Base-by-base conservation (phyloP, 2,888 invertebrate genomes). In the Xestia sexstrigata region DNA sequence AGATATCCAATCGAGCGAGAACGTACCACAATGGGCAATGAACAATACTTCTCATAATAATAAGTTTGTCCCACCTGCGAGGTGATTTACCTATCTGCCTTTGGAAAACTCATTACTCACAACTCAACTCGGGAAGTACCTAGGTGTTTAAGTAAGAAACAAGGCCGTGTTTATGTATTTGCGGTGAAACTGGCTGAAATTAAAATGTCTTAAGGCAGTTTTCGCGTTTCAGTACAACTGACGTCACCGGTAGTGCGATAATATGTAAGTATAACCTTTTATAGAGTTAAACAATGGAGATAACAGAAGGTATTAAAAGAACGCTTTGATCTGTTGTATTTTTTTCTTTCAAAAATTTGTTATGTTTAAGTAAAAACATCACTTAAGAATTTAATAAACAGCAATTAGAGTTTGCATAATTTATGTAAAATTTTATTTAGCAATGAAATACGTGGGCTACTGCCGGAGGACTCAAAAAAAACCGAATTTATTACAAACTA, bases 1-100 rank as follows among this genome's bases (percentile, higher is more conserved):
- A 79, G 69, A 81, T 63, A 71, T 76, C 35, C 76, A 82, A 83
- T 86, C 82, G 74, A 82, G 26, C 82, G 78, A 77, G 74, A 84
- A 79, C 63, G 69, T 77, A 74, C 65, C 39, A 82, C 81, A 87
- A 87, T 79, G 23, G n/a, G 42, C 60, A 77, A 71, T 58, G 49
- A 79, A 79, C 76, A 76, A 76, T 74, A 52, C 42, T 26, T 62
- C 55, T n/a, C 42, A 39, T n/a, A 60, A n/a, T 42, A 65, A 65
- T 65, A 60, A 60, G 60, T 65, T 39, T 63, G 66, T 66, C 55
- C 69, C 73, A 83, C 76, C 70, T 81, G 81, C 74, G 52, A 47
- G 52, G 23, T 39, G 42, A 70, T 72, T 58, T 72, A 70, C 60
- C 55, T 76, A 69, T 70, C 17, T 62, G 52, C 30, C 60, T 42